Evolutionary conservation across 1,140 invertebrate genomes (phyloP).

Genomic region (Bombus pascuorum): DNA sequence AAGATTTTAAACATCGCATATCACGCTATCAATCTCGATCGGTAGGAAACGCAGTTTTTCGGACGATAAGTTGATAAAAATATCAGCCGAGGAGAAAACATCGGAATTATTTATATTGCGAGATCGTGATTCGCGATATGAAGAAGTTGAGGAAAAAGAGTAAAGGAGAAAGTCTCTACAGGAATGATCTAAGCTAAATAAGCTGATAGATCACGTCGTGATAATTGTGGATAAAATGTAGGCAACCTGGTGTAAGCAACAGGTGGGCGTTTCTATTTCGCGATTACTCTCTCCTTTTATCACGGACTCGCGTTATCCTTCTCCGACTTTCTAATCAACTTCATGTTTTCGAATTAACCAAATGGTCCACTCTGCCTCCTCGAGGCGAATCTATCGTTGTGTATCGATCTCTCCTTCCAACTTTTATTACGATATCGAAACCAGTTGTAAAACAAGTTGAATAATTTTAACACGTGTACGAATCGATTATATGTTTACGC

Average conservation of each 20-base stretch:
- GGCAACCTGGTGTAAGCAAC: slow-evolving; percentile 66
- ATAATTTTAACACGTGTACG: too few species aligned
- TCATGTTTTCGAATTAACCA: too few species aligned
- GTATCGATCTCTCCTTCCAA: background rate
- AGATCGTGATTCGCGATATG: background rate
- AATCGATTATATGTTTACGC: too few species aligned
- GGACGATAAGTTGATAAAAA: background rate
- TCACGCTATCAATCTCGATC: too few species aligned
- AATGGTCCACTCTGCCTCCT: too few species aligned
- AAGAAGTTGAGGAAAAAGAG: background rate
- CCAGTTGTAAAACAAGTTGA: too few species aligned
- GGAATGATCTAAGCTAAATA: slow-evolving; percentile 30
- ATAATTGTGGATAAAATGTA: slow-evolving; percentile 59
- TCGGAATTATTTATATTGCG: background rate
- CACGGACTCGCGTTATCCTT: background rate
- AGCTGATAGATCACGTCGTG: slow-evolving; percentile 35
- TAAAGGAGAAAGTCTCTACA: slow-evolving; percentile 11
- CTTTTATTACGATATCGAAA: background rate
- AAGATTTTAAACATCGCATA: too few species aligned
- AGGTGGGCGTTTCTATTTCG: slow-evolving; percentile 68
- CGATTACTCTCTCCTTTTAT: slow-evolving; percentile 22
- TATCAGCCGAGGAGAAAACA: background rate
- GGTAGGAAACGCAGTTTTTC: background rate
- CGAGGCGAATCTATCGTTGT: background rate
- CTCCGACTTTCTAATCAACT: slow-evolving; percentile 16